These are phyloP conservation scores for Heliconius eleuchia DNA, from an alignment of 1,140 invertebrate genomes.

Conservation along the genomic window DNA sequence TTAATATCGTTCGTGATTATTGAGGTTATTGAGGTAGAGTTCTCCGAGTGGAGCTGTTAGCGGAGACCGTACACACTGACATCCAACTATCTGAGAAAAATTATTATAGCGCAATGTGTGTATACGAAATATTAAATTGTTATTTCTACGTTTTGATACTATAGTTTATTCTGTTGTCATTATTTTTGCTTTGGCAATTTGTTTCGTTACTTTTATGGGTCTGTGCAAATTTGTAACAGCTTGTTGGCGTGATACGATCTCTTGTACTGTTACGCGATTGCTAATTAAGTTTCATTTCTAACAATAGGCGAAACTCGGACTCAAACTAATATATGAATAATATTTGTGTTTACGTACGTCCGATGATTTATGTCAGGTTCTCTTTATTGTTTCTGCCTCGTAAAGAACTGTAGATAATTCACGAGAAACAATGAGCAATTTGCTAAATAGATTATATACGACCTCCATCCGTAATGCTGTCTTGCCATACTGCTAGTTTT, in stretches of 20 bases:
- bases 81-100: constrained; percentile 38
- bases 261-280: constrained; percentile 43
- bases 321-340: constrained; percentile 53
- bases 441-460: constrained; percentile 78
- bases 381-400: constrained; percentile 76
- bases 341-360: constrained; percentile 65
- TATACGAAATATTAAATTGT: constrained; percentile 73
- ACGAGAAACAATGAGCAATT: constrained; percentile 78
- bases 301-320: constrained; percentile 58
- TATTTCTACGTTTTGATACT: constrained; percentile 44
- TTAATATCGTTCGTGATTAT: constrained; percentile 64
- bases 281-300: constrained; percentile 56
- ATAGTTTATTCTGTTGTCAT: constrained; percentile 43
- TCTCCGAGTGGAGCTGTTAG: constrained; percentile 40
- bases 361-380: constrained; percentile 71
- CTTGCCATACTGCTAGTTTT: constrained; percentile 78
- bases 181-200: constrained; percentile 54
- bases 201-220: constrained; percentile 63
- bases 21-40: no score
- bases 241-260: constrained; percentile 29
- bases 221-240: constrained; percentile 62
- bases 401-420: constrained; percentile 75
- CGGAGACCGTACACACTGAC: constrained; percentile 59
- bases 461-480: constrained; percentile 77
- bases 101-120: constrained; percentile 55